Conservation (phyloP, 2,113 vertebrate genomes). For the Formicarius rufipectus region DNA sequence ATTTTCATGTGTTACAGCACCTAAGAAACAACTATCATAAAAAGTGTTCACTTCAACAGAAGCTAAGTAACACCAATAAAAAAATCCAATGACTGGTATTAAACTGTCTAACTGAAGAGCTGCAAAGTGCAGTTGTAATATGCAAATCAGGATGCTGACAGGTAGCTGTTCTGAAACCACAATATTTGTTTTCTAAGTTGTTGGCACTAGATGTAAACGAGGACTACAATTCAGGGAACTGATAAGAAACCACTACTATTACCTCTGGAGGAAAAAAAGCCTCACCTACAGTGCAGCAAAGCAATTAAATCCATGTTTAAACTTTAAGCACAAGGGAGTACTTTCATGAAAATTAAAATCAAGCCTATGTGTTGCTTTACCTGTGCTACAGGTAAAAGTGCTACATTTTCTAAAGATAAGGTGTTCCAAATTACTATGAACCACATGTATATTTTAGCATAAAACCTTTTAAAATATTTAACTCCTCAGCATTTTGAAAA, state of each 20-base stretch:
- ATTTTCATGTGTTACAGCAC: neutral
- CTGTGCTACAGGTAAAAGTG: neutral
- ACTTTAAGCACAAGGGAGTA: neutral
- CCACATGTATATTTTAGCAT: neutral
- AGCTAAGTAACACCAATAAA: neutral
- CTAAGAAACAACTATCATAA: neutral
- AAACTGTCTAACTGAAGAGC: neutral
- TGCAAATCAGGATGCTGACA: neutral
- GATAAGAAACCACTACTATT: neutral
- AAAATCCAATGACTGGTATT: neutral
- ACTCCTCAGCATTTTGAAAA: neutral
- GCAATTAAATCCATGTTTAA: neutral
- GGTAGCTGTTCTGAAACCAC: neutral
- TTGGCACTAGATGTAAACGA: neutral
- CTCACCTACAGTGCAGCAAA: neutral
- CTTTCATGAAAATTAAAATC: neutral
- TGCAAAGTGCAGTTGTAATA: neutral
- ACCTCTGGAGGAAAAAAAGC: neutral
- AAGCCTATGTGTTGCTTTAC: neutral
- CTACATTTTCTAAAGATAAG: neutral
- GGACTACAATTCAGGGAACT: neutral
- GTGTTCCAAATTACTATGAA: neutral
- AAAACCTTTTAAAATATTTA: neutral
- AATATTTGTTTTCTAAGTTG: neutral
- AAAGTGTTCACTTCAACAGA: neutral